Evolutionary conservation across 2,113 vertebrate species (phyloP), one percentile per base, ranked within the genome.

Genomic region (Cyprinodon brontotheroides): DNA sequence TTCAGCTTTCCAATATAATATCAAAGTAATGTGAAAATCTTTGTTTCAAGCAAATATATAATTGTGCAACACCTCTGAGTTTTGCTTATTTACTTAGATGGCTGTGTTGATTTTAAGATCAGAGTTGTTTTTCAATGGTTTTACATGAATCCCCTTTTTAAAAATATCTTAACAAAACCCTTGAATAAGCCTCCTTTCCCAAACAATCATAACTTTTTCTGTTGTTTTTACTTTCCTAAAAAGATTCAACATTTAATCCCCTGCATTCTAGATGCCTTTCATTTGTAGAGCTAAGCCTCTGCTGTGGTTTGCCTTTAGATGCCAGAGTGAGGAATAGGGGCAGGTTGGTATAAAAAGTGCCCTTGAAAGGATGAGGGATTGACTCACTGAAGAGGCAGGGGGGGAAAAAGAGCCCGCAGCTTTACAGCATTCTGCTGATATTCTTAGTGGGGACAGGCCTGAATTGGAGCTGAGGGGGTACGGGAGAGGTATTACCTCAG

Each of bases 351-450:
- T 68, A 82, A 70, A 79, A 83, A 72, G 68, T 84, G 79, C 72
- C 90, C 79, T 84, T 89, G 75, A 89, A 86, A 81, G 81, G 76
- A 81, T 78, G 57, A 89, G 70, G 67, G 74, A 83, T 72, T 77
- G 73, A 78, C 70, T 65, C 72, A 76, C n/a, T 48, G 74, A 67
- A 53, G 15, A 65, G 40, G 61, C 43, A 72, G n/a, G 43, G 72
- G 65, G 43, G 74, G 61, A 78, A 70, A 15, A 83, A 87, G 69
- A 74, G 61, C 76, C 78, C 72, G 50, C 63, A 89, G 89, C 77
- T 79, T 70, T 74, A 70, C n/a, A n/a, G 41, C 13, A 0, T 81
- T 85, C 82, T 83, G 82, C 78, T 77, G 69, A 84, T 82, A 79
- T 85, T 43, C 83, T 87, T 83, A 39, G 57, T 2, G 72, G 78